phyloP scores from a whole-genome alignment of 2,113 vertebrate species.

The Ptilonorhynchus violaceus region DNA sequence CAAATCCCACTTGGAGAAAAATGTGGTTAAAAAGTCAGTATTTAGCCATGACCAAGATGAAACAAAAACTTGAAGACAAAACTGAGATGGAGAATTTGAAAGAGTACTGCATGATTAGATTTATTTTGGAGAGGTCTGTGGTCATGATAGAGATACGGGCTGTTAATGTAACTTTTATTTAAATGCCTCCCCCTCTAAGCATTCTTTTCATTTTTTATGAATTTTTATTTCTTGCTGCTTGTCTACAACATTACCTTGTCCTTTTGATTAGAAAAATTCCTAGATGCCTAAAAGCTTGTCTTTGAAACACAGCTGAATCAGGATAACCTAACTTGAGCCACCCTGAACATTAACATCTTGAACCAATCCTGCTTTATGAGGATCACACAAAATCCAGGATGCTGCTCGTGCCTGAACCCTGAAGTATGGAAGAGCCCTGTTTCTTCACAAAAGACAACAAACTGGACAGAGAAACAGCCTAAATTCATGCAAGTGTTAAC shows the following conservation, averaged over 20 bases:
- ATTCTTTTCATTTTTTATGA: not conserved
- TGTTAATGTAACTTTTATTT: not conserved
- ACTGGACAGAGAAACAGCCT: not conserved
- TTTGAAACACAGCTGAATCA: not conserved
- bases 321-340: not conserved
- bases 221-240: not conserved
- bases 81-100: not conserved
- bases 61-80: not conserved
- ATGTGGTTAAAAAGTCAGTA: not conserved
- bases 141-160: not conserved
- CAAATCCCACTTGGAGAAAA: not conserved
- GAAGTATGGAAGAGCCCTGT: not conserved
- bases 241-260: not conserved
- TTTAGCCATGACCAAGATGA: not conserved
- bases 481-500: not conserved
- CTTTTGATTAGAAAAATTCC: not conserved
- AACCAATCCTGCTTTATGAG: not conserved
- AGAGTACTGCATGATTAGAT: not conserved
- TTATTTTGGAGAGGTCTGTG: not conserved
- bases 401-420: rapidly evolving
- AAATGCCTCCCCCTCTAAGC: not conserved
- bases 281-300: not conserved
- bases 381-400: not conserved
- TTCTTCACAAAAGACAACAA: not conserved
- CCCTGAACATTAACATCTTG: not conserved